phyloP scores from a whole-genome alignment of 2,113 vertebrate genomes.

The Grantiella picta region DNA sequence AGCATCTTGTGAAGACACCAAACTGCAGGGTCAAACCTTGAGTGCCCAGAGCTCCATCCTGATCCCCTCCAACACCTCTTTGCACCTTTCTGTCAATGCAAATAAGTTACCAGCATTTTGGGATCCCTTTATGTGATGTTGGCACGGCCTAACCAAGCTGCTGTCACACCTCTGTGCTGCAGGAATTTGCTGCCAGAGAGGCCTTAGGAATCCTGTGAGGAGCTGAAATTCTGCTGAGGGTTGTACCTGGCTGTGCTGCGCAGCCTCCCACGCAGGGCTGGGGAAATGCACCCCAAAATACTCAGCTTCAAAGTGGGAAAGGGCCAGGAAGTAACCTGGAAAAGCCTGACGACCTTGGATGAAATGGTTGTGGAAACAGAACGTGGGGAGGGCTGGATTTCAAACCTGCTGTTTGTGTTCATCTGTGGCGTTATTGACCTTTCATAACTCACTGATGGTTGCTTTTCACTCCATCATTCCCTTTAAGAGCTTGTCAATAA shows the following conservation, averaged over 20 bases:
- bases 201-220: fast-evolving
- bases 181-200: background rate
- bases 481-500: slow-evolving; percentile 17
- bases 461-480: slow-evolving; percentile 29
- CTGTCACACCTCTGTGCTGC: background rate
- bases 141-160: background rate
- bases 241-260: background rate
- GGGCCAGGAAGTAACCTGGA: background rate
- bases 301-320: background rate
- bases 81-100: background rate
- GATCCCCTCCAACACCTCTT: background rate
- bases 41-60: background rate
- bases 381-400: background rate
- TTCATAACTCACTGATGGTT: background rate
- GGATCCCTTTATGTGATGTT: background rate
- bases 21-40: background rate
- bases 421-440: slow-evolving; percentile 31
- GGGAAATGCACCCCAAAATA: background rate
- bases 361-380: background rate
- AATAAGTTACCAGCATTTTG: background rate
- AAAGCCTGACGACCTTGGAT: fast-evolving
- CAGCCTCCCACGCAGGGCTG: fast-evolving
- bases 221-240: background rate
- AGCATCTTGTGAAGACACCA: background rate
- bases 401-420: background rate